Evolutionary conservation across 1,140 invertebrate species (phyloP).

Genomic region (Colletes latitarsis): DNA sequence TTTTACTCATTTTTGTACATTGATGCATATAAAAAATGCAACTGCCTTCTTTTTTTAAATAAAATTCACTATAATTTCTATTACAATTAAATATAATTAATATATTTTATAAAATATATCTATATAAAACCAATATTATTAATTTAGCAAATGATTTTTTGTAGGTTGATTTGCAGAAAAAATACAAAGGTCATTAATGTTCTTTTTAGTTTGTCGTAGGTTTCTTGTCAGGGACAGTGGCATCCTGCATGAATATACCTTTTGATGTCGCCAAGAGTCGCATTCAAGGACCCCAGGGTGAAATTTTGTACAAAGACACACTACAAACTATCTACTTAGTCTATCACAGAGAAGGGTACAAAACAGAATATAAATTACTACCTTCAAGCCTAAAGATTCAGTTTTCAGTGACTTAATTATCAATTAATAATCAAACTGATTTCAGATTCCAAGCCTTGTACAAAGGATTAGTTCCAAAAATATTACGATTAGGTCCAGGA

Average conservation of each 20-base stretch:
- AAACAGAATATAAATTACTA: constrained; percentile 36
- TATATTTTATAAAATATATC: too few species aligned
- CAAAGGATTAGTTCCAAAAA: constrained; percentile 95
- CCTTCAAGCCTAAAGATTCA: background rate
- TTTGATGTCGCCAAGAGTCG: constrained; percentile 98
- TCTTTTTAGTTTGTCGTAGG: constrained; percentile 88
- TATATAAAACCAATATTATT: too few species aligned
- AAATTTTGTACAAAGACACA: constrained; percentile 90
- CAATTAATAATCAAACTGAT: constrained; percentile 73
- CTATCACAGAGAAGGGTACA: constrained; percentile 92
- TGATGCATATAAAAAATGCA: too few species aligned
- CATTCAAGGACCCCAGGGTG: constrained; percentile 94
- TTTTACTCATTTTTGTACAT: too few species aligned
- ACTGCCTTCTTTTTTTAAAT: too few species aligned
- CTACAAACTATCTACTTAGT: constrained; percentile 88
- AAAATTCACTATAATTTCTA: too few species aligned
- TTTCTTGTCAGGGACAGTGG: constrained; percentile 91
- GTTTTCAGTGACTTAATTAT: background rate
- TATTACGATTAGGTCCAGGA: constrained; percentile 94
- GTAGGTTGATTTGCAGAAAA: too few species aligned
- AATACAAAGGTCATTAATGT: background rate
- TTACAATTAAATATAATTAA: too few species aligned
- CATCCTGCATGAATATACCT: constrained; percentile 94
- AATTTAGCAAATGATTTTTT: too few species aligned
- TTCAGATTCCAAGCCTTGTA: constrained; percentile 91